Evolutionary conservation across 1,140 invertebrate species (phyloP).

Genomic region (Gonioctena quinquepunctata): DNA sequence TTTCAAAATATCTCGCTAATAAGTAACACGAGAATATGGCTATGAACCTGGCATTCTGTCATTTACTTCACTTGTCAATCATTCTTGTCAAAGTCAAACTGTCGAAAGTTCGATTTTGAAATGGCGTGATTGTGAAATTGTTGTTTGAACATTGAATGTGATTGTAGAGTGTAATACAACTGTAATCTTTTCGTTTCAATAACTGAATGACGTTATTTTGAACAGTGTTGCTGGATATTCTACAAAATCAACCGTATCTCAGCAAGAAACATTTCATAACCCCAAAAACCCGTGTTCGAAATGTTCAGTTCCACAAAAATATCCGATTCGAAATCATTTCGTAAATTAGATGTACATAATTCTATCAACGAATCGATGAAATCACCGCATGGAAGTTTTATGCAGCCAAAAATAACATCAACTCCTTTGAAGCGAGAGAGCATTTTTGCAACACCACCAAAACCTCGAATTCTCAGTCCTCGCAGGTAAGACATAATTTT

Average conservation of each 20-base stretch:
- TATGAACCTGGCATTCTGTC: too few species aligned
- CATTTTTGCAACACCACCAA: conserved; percentile 20
- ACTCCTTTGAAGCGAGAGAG: conserved; percentile 30
- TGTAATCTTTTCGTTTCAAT: background rate
- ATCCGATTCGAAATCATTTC: background rate
- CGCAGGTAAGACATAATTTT: conserved; percentile 27
- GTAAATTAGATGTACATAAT: background rate
- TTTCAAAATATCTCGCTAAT: too few species aligned
- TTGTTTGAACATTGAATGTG: background rate
- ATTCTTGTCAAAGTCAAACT: background rate
- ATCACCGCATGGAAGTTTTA: background rate
- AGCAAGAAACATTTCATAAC: background rate
- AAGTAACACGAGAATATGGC: too few species aligned
- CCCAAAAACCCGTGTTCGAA: background rate
- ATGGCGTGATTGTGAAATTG: background rate
- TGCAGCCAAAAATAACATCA: conserved; percentile 33
- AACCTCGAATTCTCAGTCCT: conserved; percentile 20
- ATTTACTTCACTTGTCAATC: too few species aligned
- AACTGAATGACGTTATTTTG: background rate
- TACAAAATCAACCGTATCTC: background rate
- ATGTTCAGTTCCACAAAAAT: background rate
- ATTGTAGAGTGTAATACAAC: background rate
- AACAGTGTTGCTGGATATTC: background rate
- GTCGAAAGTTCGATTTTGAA: background rate
- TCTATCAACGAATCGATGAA: background rate